Evolutionary conservation across 2,888 invertebrate species (phyloP).

Genomic region (Tetheella fluctuosa): DNA sequence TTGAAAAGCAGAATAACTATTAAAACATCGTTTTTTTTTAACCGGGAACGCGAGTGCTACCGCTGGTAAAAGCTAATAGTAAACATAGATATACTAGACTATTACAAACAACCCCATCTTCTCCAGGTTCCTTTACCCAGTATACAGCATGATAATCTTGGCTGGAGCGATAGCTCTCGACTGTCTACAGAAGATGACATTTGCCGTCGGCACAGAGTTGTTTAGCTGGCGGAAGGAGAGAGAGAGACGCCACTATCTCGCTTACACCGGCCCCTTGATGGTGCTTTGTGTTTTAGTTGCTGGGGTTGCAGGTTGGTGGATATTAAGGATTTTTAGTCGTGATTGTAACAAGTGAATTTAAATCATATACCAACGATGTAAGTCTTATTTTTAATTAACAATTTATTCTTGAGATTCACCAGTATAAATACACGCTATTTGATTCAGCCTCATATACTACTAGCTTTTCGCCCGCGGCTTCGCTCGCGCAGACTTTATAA

Average conservation of each 20-base stretch:
- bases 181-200: constrained; percentile 89
- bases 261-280: constrained; percentile 89
- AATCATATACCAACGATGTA: not conserved
- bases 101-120: too few relatives aligned
- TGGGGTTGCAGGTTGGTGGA: constrained; percentile 72
- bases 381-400: too few relatives aligned
- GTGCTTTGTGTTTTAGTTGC: constrained; percentile 85
- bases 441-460: too few relatives aligned
- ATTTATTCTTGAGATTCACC: too few relatives aligned
- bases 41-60: too few relatives aligned
- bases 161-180: constrained; percentile 92
- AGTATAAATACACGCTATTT: too few relatives aligned
- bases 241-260: constrained; percentile 87
- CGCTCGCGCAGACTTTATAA: too few relatives aligned
- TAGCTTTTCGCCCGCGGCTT: too few relatives aligned
- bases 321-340: not conserved
- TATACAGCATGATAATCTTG: constrained; percentile 95
- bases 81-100: too few relatives aligned
- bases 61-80: too few relatives aligned
- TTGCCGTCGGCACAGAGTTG: constrained; percentile 62
- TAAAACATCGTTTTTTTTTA: too few relatives aligned
- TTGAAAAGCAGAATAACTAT: too few relatives aligned
- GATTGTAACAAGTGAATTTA: not conserved
- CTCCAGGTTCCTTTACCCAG: constrained; percentile 93
- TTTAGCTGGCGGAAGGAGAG: constrained; percentile 62